Conservation (phyloP, 2,797 vertebrate species). For the Cyprinella venusta region DNA sequence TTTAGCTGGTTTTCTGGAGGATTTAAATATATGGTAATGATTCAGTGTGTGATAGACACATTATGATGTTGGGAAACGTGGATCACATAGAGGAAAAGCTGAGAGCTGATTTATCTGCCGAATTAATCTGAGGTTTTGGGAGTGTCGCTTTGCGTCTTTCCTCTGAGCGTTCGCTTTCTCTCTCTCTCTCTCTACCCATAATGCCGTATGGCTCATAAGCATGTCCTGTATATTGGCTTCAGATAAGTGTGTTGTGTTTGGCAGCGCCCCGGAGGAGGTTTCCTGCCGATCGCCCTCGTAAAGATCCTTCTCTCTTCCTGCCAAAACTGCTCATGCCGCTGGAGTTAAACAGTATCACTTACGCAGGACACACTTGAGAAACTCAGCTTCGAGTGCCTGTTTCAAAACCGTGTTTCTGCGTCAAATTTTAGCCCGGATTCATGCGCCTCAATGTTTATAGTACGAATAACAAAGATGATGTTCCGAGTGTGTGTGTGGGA, state of each 20-base stretch:
- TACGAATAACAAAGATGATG: not conserved
- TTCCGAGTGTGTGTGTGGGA: constrained; percentile 7
- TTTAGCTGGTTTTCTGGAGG: not conserved
- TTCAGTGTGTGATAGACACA: constrained; percentile 72
- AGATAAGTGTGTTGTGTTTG: constrained; percentile 46
- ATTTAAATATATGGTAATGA: constrained; percentile 30
- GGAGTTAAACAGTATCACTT: constrained; percentile 11
- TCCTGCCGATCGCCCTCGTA: constrained; percentile 36
- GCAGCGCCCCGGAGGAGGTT: constrained; percentile 28
- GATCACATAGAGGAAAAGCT: constrained; percentile 58
- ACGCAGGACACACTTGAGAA: not conserved
- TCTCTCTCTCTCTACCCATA: not conserved
- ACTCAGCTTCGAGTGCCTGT: not conserved
- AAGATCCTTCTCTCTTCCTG: constrained; percentile 16
- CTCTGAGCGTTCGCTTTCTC: not conserved
- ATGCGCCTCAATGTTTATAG: constrained; percentile 26
- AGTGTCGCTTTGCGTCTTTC: constrained; percentile 38
- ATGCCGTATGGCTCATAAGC: constrained; percentile 10
- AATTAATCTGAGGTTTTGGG: constrained; percentile 66
- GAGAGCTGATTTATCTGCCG: constrained; percentile 68
- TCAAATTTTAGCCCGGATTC: not conserved
- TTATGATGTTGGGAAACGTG: constrained; percentile 76
- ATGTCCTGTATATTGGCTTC: constrained; percentile 39
- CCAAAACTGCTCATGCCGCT: constrained; percentile 3
- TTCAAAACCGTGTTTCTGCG: not conserved